These are phyloP conservation scores for Seriola rivoliana DNA, from an alignment of 2,113 vertebrate genomes.

Conservation along the genomic window DNA sequence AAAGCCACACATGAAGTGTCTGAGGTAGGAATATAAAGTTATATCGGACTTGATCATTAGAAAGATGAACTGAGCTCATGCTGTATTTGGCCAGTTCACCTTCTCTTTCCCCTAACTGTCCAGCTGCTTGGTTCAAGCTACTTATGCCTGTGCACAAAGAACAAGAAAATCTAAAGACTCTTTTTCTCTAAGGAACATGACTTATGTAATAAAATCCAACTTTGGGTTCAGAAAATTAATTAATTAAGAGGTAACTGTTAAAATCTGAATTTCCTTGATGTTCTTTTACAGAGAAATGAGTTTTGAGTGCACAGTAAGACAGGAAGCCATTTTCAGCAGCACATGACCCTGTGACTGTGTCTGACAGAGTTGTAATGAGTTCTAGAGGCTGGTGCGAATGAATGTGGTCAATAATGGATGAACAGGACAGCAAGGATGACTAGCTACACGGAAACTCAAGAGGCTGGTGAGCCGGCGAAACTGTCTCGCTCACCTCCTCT, in stretches of 20 bases:
- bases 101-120: conserved; percentile 5
- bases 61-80: conserved; percentile 27
- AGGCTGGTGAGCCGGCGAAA: conserved; percentile 48
- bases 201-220: background rate
- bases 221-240: background rate
- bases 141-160: conserved; percentile 5
- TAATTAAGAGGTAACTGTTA: background rate
- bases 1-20: conserved; percentile 51
- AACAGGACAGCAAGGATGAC: conserved; percentile 81
- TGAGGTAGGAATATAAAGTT: conserved; percentile 45
- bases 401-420: conserved; percentile 87
- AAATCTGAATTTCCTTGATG: background rate
- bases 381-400: conserved; percentile 79
- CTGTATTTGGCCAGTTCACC: background rate
- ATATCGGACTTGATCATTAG: conserved; percentile 43
- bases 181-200: background rate
- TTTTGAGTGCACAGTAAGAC: background rate
- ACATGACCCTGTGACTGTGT: conserved; percentile 17
- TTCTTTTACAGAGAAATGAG: background rate
- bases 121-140: conserved; percentile 19
- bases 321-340: conserved; percentile 23
- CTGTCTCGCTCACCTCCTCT: conserved; percentile 23
- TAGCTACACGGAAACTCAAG: conserved; percentile 80
- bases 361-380: conserved; percentile 75
- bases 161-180: background rate